Conservation (phyloP, 2,113 vertebrate genomes). For the Dendropsophus ebraccatus region DNA sequence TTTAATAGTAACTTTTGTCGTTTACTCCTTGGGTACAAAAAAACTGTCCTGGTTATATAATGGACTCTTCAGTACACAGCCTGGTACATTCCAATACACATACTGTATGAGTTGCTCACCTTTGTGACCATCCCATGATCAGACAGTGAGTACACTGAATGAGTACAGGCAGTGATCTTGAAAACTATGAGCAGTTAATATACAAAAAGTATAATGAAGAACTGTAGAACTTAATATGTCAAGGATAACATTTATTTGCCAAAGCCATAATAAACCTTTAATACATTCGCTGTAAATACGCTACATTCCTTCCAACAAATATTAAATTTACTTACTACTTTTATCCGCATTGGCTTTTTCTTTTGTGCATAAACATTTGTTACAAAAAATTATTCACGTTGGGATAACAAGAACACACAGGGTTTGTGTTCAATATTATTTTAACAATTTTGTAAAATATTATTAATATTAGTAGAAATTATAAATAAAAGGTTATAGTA, state of each 20-base stretch:
- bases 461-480: constrained; percentile 11
- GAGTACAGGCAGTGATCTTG: no score
- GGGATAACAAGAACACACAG: not conserved
- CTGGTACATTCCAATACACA: no score
- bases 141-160: no score
- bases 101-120: no score
- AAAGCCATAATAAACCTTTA: not conserved
- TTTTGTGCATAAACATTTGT: not conserved
- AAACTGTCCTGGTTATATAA: no score
- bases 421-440: not conserved
- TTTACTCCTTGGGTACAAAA: no score
- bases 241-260: no score
- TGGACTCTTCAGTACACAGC: no score
- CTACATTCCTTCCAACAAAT: not conserved
- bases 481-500: not conserved
- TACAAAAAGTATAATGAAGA: not conserved
- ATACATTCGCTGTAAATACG: not conserved
- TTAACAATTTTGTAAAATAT: no score
- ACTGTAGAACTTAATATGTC: no score
- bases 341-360: not conserved
- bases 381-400: not conserved
- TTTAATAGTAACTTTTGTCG: no score
- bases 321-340: not conserved
- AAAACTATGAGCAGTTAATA: not conserved
- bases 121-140: no score